Conservation (phyloP, 2,888 invertebrate genomes). For the Steinernema hermaphroditum region DNA sequence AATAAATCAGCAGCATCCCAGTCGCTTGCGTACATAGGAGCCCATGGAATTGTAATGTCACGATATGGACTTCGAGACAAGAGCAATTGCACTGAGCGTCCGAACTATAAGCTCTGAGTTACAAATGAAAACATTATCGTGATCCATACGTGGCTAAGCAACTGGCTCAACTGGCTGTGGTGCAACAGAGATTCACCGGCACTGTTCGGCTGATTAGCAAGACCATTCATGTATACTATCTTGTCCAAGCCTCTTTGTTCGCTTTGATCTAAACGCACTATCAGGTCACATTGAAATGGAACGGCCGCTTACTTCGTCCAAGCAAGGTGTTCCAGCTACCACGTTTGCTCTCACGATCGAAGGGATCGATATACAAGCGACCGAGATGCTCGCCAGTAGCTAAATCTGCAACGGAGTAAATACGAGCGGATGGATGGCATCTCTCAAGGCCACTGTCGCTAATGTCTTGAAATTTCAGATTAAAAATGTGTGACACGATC, state of each 20-base stretch:
- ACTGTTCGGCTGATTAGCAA: constrained; percentile 51
- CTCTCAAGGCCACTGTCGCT: constrained; percentile 55
- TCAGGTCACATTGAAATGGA: constrained; percentile 22
- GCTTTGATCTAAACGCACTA: constrained; percentile 50
- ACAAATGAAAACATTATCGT: constrained; percentile 5
- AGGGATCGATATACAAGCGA: constrained; percentile 63
- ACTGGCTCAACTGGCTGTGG: constrained; percentile 55
- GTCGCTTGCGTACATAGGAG: constrained; percentile 72
- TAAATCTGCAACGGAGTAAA: constrained; percentile 58
- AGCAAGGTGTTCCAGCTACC: constrained; percentile 60
- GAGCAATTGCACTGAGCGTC: constrained; percentile 82
- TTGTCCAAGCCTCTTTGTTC: constrained; percentile 58
- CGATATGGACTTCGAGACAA: constrained; percentile 80
- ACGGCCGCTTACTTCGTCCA: constrained; percentile 58
- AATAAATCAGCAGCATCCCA: constrained; percentile 88
- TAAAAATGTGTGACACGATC: constrained; percentile 55
- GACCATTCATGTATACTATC: constrained; percentile 62
- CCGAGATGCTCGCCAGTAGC: constrained; percentile 55
- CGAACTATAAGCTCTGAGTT: constrained; percentile 73
- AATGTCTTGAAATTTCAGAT: constrained; percentile 59
- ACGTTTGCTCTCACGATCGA: constrained; percentile 56
- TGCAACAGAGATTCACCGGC: constrained; percentile 52
- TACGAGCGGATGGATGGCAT: constrained; percentile 57
- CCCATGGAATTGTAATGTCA: constrained; percentile 59
- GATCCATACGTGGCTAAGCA: constrained; percentile 57